phyloP scores from a whole-genome alignment of 2,888 invertebrate species.

The Azorinus chamasolen region DNA sequence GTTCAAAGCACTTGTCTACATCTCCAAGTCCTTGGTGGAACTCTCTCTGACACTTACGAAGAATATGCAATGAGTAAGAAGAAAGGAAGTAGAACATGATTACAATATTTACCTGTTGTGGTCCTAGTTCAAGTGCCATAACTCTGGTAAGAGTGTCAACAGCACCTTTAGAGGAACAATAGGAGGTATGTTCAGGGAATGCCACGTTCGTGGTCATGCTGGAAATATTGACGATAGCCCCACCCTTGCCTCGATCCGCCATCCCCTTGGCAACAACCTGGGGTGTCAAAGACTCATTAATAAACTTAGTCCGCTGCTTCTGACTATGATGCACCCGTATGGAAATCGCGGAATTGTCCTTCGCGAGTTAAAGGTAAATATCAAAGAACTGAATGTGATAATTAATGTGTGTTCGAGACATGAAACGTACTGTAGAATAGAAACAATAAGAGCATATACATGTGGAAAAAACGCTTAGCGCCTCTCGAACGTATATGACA shows the following conservation, averaged over 20 bases:
- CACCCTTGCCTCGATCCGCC: constrained; percentile 90
- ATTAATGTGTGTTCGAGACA: too few species aligned
- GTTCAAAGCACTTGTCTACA: too few species aligned
- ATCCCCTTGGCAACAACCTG: constrained; percentile 92
- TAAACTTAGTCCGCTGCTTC: not conserved
- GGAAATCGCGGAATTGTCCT: not conserved
- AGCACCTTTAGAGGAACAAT: constrained; percentile 94
- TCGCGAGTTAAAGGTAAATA: not conserved
- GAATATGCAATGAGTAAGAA: too few species aligned
- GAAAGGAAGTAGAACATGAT: too few species aligned
- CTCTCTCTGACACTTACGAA: too few species aligned
- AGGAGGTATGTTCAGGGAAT: constrained; percentile 92
- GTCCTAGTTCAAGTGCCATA: constrained; percentile 95
- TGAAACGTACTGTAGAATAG: too few species aligned
- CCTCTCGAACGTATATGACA: too few species aligned
- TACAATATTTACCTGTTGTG: constrained; percentile 88
- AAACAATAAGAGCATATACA: too few species aligned
- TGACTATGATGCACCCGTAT: not conserved
- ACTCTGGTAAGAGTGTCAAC: constrained; percentile 93
- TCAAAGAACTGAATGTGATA: not conserved
- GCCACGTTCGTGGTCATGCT: constrained; percentile 91
- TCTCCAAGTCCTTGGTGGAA: too few species aligned
- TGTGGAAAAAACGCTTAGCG: too few species aligned
- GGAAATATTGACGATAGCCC: constrained; percentile 95
- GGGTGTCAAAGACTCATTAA: not conserved